These are phyloP conservation scores for Bombus ignitus DNA, from an alignment of 1,140 invertebrate genomes.

Conservation along the genomic window DNA sequence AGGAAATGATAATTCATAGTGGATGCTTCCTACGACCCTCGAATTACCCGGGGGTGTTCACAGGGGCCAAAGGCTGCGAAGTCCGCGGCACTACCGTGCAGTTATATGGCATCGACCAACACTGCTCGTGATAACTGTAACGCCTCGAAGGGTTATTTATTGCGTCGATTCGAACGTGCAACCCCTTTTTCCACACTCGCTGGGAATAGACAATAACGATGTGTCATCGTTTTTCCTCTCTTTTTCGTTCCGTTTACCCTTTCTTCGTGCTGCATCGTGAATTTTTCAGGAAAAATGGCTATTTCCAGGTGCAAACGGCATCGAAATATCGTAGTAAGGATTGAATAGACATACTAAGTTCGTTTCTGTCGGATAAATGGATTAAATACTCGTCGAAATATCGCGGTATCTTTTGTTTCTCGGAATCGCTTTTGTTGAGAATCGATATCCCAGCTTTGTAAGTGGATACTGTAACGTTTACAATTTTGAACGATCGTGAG, in stretches of 20 bases:
- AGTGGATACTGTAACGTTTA: too few species aligned
- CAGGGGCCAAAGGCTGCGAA: conserved; percentile 61
- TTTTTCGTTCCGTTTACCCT: neutral
- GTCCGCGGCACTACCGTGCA: neutral
- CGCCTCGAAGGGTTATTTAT: conserved; percentile 78
- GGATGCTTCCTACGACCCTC: conserved; percentile 63
- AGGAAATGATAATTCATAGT: conserved; percentile 78
- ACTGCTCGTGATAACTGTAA: conserved; percentile 71
- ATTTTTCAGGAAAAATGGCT: neutral
- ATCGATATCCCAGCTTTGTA: too few species aligned
- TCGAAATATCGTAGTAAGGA: too few species aligned
- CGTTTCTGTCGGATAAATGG: too few species aligned
- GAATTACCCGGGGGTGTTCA: conserved; percentile 56
- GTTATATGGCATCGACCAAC: conserved; percentile 36
- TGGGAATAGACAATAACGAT: conserved; percentile 22
- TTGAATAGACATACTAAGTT: too few species aligned
- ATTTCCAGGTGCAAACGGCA: too few species aligned
- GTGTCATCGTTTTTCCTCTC: conserved; percentile 22
- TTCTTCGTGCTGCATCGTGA: neutral
- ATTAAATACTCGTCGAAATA: too few species aligned
- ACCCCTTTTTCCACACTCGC: conserved; percentile 6
- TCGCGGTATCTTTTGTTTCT: too few species aligned
- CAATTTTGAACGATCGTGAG: too few species aligned
- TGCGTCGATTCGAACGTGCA: conserved; percentile 40
- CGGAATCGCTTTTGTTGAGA: too few species aligned